Evolutionary conservation across 2,113 vertebrate species (phyloP).

Genomic region (Falco punctatus): DNA sequence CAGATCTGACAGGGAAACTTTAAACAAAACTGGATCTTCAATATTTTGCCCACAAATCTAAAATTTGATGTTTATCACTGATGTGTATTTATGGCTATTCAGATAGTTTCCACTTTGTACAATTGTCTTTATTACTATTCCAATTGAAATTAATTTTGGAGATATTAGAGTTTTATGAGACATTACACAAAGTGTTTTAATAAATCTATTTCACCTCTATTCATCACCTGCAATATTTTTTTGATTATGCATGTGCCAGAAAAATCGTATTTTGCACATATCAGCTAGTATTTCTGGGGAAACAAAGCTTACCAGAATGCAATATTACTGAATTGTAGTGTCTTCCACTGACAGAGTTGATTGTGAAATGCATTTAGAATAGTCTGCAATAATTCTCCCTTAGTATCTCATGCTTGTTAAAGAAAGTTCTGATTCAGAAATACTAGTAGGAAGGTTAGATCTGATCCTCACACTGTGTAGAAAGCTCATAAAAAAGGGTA

Average conservation of each 20-base stretch:
- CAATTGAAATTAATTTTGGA: slow-evolving; percentile 3
- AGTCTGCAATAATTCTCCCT: neutral
- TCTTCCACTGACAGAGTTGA: neutral
- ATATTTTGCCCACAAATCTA: neutral
- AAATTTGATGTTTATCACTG: neutral
- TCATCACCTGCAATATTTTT: slow-evolving; percentile 7
- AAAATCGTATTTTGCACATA: neutral
- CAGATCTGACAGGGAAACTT: neutral
- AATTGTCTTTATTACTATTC: neutral
- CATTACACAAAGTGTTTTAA: neutral
- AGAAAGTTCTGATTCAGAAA: neutral
- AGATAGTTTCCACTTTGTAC: neutral
- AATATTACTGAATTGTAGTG: slow-evolving; percentile 28
- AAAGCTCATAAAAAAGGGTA: neutral
- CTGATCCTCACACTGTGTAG: neutral
- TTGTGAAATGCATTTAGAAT: slow-evolving; percentile 16
- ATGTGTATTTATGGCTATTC: neutral
- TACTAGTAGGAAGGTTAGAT: neutral
- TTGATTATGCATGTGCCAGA: neutral
- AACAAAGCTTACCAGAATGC: neutral
- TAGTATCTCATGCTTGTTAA: neutral
- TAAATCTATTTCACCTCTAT: neutral
- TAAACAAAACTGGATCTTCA: neutral
- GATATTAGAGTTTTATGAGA: neutral
- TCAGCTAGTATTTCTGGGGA: neutral